These are phyloP conservation scores for Sinotaia quadrata DNA, from an alignment of 2,888 invertebrate species.

Conservation along the genomic window DNA sequence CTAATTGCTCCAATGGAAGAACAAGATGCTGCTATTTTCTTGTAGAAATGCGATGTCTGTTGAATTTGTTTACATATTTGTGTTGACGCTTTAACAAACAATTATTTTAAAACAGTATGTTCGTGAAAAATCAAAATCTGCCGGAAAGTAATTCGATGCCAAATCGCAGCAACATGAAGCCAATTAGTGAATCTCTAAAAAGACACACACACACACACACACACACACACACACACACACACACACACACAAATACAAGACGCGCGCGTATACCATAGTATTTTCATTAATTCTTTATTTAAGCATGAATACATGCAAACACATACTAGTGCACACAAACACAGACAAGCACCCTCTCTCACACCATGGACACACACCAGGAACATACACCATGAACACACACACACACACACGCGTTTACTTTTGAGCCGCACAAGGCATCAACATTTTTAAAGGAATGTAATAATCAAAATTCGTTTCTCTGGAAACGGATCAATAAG, in stretches of 20 bases:
- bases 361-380: conserved; percentile 2
- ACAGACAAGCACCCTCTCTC: background rate
- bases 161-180: too few species aligned
- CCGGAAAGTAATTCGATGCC: too few species aligned
- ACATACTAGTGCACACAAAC: background rate
- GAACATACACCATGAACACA: background rate
- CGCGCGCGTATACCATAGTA: background rate
- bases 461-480: background rate
- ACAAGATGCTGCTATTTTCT: too few species aligned
- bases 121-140: too few species aligned
- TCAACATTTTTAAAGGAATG: background rate
- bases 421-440: background rate
- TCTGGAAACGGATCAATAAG: background rate
- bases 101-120: too few species aligned
- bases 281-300: background rate
- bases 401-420: background rate
- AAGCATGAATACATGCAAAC: background rate
- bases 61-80: too few species aligned
- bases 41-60: too few species aligned
- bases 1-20: too few species aligned
- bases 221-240: background rate
- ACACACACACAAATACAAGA: background rate
- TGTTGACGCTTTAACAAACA: too few species aligned
- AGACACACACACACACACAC: conserved; percentile 2
- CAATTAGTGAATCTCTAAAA: too few species aligned